A percentile compares a stretch with the other conserved stretches of the same genome.
Conservation (phyloP, 2,888 invertebrate species). For the Charanyca ferruginea region DNA sequence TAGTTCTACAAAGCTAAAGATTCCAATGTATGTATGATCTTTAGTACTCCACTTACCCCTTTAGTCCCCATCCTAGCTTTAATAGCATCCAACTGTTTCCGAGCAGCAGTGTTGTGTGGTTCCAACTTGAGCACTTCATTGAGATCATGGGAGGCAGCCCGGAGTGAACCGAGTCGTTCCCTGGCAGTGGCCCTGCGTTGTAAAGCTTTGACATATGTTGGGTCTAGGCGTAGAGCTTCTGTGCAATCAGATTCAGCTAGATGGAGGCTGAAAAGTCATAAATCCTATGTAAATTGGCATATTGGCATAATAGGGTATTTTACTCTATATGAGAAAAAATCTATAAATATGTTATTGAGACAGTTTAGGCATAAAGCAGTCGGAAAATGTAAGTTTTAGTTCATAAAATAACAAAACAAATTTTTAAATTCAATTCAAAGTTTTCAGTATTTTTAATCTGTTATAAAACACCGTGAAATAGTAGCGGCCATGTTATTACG, state of each 20-base stretch:
- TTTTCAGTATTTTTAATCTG: too few species aligned
- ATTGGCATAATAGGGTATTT: too few species aligned
- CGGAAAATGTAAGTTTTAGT: too few species aligned
- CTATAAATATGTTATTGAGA: too few species aligned
- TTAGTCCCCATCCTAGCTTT: conserved; percentile 88
- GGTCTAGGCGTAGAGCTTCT: conserved; percentile 94
- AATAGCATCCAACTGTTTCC: conserved; percentile 90
- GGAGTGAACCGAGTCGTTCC: conserved; percentile 93
- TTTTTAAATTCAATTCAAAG: too few species aligned
- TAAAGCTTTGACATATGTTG: conserved; percentile 95
- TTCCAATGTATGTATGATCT: too few species aligned
- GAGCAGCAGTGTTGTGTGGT: conserved; percentile 94
- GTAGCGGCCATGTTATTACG: too few species aligned
- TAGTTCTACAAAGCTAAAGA: too few species aligned
- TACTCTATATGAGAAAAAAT: too few species aligned
- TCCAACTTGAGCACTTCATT: conserved; percentile 94
- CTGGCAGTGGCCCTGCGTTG: conserved; percentile 95
- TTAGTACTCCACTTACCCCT: conserved; percentile 78
- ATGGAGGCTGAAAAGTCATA: conserved; percentile 87
- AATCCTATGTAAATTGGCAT: not conserved
- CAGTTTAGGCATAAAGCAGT: too few species aligned
- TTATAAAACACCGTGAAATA: too few species aligned
- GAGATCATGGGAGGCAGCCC: conserved; percentile 94
- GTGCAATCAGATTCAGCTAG: conserved; percentile 96
- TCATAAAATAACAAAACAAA: too few species aligned